Conservation (phyloP, 2,797 vertebrate species). For the Poeciliopsis infans region DNA sequence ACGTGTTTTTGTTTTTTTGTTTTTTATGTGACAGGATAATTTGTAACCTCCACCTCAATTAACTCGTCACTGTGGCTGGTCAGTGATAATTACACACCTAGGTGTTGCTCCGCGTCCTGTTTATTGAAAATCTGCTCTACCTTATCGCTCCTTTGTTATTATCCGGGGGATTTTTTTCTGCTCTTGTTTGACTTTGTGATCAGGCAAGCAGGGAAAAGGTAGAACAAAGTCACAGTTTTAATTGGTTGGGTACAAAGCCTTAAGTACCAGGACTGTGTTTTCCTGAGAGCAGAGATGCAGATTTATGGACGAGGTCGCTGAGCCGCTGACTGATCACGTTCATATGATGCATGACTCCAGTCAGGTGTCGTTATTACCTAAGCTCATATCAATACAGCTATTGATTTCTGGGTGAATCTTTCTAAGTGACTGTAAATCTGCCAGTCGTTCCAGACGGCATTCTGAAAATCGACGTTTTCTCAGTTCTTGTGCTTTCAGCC, state of each 20-base stretch:
- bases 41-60: constrained; percentile 69
- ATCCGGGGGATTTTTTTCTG: background rate
- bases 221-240: constrained; percentile 44
- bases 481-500: background rate
- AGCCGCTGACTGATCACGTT: constrained; percentile 34
- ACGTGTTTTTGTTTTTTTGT: constrained; percentile 39
- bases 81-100: constrained; percentile 58
- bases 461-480: background rate
- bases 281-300: background rate
- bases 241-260: constrained; percentile 53
- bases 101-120: constrained; percentile 30
- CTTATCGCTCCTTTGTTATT: constrained; percentile 30
- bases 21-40: constrained; percentile 57
- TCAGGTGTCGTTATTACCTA: constrained; percentile 29
- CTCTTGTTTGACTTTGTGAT: constrained; percentile 17
- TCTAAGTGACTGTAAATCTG: constrained; percentile 25
- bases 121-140: constrained; percentile 36
- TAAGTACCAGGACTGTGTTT: constrained; percentile 3
- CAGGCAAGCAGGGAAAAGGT: constrained; percentile 17
- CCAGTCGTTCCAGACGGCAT: constrained; percentile 22
- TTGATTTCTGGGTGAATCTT: constrained; percentile 42
- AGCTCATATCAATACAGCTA: constrained; percentile 22
- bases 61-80: constrained; percentile 48
- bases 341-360: constrained; percentile 34
- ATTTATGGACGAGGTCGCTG: constrained; percentile 4